Evolutionary conservation across 2,888 invertebrate species (phyloP), one percentile per base, ranked within the genome.

Genomic region (Caenorhabditis uteleia): DNA sequence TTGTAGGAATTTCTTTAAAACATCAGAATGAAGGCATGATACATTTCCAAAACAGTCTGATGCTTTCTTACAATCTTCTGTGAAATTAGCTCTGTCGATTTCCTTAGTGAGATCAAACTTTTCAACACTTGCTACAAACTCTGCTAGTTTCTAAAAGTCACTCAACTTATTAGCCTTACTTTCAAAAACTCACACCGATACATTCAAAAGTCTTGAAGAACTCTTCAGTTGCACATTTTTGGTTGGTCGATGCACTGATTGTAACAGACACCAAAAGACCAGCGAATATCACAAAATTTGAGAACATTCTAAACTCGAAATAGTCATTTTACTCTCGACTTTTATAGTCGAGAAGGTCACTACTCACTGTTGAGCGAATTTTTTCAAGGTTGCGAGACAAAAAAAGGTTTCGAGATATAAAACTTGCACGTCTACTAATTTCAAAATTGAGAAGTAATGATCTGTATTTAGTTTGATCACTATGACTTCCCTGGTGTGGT

Each of bases 401-500:
- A n/a, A n/a, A n/a, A n/a, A n/a, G n/a, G n/a, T n/a, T 12, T 27
- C 18, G 20, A n/a, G 16, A 40, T 34, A 34, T 4, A 34, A 5
- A 34, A 6, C 12, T 29, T 29, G 6, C 29, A 29, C 29, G 29
- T 29, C n/a, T n/a, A 31, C 38, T 51, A 40, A 49, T 60, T 40
- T 54, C 45, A 38, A 38, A 38, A 38, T 60, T 45, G 53, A 21
- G 20, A 48, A 31, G 16, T 8, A 38, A 26, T 18, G 33, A 8
- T 34, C 26, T 34, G 6, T 27, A 21, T 88, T 81, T 86, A 95
- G 93, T 99, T 95, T 85, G 98, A 99, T 86, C 98, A 99, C 86
- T 88, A 91, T 84, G 92, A 94, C 83, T 99, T 92, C 87, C 93
- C 97, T 80, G 87, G 98, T 62, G 95, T 97, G 61, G 98, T 99